Evolutionary conservation across 2,797 vertebrate genomes (phyloP).

Genomic region (Acrossocheilus fasciatus): DNA sequence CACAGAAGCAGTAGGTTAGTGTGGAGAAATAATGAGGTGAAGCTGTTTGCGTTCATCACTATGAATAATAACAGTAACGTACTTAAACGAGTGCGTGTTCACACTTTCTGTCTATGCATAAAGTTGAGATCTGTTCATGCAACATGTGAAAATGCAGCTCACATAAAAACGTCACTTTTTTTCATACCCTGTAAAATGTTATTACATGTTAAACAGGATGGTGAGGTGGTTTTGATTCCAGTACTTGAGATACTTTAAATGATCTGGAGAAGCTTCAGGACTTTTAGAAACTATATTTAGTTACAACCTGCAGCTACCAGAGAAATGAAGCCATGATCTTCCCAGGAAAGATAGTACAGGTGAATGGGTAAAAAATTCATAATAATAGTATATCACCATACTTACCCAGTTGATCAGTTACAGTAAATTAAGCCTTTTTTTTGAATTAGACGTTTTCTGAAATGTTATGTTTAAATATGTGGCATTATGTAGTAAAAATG

Average conservation of each 20-base stretch:
- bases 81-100: neutral
- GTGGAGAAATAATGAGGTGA: conserved; percentile 48
- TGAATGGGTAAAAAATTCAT: no score
- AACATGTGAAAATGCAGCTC: neutral
- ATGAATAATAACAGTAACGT: neutral
- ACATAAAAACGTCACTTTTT: neutral
- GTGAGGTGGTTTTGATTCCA: neutral
- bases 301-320: neutral
- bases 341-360: no score
- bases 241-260: neutral
- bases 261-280: neutral
- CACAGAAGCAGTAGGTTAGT: conserved; percentile 47
- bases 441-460: no score
- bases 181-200: neutral
- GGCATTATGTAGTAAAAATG: no score
- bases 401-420: no score
- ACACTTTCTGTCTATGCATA: neutral
- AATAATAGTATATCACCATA: no score
- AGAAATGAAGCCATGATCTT: neutral
- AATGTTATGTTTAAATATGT: no score
- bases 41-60: conserved; percentile 39
- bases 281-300: neutral
- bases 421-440: no score
- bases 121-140: neutral
- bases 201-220: neutral